phyloP scores from a whole-genome alignment of 2,113 vertebrate genomes.

The Todiramphus saurophagus region DNA sequence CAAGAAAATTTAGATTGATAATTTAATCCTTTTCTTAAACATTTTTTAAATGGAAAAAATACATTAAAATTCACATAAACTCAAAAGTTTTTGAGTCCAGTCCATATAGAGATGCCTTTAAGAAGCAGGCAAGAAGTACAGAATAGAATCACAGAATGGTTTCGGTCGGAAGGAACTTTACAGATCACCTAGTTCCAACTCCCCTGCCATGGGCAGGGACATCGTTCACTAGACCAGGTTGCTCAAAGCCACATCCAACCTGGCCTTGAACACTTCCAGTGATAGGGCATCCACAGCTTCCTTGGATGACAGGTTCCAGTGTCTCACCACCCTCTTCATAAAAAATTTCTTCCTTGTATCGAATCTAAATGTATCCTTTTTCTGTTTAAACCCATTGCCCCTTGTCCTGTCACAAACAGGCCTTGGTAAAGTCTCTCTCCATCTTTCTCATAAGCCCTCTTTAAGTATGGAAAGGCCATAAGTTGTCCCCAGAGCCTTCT shows the following conservation, averaged over 20 bases:
- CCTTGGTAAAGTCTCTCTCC: background rate
- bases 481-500: background rate
- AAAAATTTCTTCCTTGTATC: background rate
- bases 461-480: background rate
- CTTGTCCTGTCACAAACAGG: background rate
- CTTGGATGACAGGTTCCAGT: background rate
- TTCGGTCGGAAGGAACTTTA: background rate
- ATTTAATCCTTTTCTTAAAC: background rate
- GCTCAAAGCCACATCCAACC: background rate
- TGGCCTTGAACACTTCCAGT: background rate
- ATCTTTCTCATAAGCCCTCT: background rate
- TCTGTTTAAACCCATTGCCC: background rate
- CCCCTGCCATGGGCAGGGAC: background rate
- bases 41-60: background rate
- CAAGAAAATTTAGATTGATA: background rate
- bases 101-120: background rate
- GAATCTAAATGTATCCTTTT: background rate
- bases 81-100: background rate
- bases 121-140: background rate
- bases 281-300: background rate
- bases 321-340: background rate
- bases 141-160: background rate
- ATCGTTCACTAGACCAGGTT: background rate
- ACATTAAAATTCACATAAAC: background rate
- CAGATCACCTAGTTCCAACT: background rate